Conservation (phyloP, 1,140 invertebrate genomes). For the Coptotermes formosanus region DNA sequence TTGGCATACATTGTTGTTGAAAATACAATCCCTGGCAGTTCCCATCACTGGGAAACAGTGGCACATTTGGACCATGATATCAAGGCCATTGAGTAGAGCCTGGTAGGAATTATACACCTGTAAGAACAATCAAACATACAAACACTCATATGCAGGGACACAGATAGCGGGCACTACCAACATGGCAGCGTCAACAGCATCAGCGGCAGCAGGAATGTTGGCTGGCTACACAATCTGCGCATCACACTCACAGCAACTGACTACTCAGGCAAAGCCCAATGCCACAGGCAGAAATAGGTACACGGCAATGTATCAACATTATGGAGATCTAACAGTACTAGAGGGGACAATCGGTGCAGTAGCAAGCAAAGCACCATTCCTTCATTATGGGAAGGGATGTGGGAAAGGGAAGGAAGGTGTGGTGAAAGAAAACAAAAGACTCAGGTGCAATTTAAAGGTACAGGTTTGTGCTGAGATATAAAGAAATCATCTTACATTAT, state of each 20-base stretch:
- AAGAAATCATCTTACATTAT: constrained; percentile 23
- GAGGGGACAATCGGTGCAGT: constrained; percentile 28
- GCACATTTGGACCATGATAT: constrained; percentile 68
- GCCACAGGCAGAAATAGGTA: background rate
- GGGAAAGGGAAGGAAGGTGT: background rate
- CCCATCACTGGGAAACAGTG: constrained; percentile 54
- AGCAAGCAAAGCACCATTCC: constrained; percentile 31
- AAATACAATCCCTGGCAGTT: constrained; percentile 37
- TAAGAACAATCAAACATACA: constrained; percentile 31
- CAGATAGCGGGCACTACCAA: background rate
- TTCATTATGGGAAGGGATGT: background rate
- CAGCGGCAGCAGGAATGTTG: background rate
- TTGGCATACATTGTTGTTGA: constrained; percentile 33
- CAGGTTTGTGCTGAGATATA: constrained; percentile 7
- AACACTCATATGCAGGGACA: constrained; percentile 8
- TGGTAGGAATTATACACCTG: constrained; percentile 72
- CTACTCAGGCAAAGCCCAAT: constrained; percentile 17
- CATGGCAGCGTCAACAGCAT: background rate
- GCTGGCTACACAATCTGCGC: background rate
- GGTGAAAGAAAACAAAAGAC: background rate
- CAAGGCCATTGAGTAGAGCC: constrained; percentile 64
- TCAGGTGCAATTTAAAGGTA: constrained; percentile 23
- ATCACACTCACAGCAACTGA: background rate
- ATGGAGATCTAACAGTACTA: background rate
- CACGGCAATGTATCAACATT: too few species aligned